phyloP scores from a whole-genome alignment of 1,140 invertebrate species.

The Paraescarpia echinospica region DNA sequence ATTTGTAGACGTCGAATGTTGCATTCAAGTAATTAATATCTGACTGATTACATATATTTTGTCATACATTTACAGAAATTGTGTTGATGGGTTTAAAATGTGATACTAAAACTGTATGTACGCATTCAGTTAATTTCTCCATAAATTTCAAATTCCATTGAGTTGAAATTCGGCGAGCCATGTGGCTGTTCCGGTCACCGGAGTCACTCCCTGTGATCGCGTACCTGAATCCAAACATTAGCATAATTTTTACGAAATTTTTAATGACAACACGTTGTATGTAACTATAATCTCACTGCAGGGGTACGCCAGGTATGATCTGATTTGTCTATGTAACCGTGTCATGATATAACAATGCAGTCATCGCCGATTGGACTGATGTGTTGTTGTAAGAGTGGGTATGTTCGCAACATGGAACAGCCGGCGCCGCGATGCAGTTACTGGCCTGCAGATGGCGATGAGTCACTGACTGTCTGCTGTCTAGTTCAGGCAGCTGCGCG shows the following conservation, averaged over 20 bases:
- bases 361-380: background rate
- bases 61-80: too few relatives aligned
- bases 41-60: background rate
- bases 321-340: background rate
- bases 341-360: background rate
- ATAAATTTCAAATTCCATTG: background rate
- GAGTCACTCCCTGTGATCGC: background rate
- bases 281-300: background rate
- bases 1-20: background rate
- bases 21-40: background rate
- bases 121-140: background rate
- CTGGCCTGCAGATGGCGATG: background rate
- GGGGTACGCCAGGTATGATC: background rate
- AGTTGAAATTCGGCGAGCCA: background rate
- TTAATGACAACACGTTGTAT: background rate
- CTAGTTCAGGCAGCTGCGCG: background rate
- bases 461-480: background rate
- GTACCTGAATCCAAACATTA: background rate
- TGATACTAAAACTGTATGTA: background rate
- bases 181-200: background rate
- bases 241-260: background rate
- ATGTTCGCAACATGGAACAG: background rate
- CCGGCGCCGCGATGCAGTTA: background rate
- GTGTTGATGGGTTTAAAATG: background rate
- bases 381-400: background rate